Evolutionary conservation across 92 coral and sea anemone species (phyloP).

Genomic region (Montipora capitata): DNA sequence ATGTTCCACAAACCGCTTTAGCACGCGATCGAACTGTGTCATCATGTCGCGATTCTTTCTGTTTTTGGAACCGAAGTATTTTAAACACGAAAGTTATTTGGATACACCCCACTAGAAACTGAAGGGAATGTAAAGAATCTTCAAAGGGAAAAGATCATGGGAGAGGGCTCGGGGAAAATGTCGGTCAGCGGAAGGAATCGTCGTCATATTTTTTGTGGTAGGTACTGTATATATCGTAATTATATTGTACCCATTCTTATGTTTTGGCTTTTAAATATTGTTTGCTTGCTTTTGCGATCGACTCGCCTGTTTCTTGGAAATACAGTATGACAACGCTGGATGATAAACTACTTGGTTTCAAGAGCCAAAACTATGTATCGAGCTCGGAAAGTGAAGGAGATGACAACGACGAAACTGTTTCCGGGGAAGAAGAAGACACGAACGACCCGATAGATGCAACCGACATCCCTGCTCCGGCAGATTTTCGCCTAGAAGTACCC

Average conservation of each 20-base stretch:
- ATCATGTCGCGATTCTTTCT: neutral
- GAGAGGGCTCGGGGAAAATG: neutral
- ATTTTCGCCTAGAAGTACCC: constrained; percentile 68
- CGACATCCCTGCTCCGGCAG: constrained; percentile 60
- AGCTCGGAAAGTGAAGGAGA: constrained; percentile 97
- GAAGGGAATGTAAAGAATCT: constrained; percentile 17
- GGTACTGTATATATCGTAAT: too few species aligned
- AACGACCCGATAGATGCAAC: constrained; percentile 17
- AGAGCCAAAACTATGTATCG: constrained; percentile 91
- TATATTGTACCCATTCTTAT: too few species aligned
- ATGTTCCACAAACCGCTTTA: too few species aligned
- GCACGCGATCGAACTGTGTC: neutral
- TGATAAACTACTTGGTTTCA: constrained; percentile 91
- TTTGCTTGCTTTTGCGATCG: too few species aligned
- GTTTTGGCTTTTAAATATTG: too few species aligned
- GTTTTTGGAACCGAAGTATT: constrained; percentile 9
- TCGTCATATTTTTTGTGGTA: neutral
- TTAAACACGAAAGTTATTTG: neutral
- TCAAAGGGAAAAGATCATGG: constrained; percentile 24
- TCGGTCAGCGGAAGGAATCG: constrained; percentile 23
- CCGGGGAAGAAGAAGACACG: constrained; percentile 63
- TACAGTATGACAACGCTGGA: constrained; percentile 77
- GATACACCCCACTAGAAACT: neutral
- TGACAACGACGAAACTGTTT: constrained; percentile 58
- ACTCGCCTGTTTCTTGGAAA: too few species aligned